Base-by-base conservation (phyloP, 1,140 invertebrate genomes). In the Calosoma granatense region DNA sequence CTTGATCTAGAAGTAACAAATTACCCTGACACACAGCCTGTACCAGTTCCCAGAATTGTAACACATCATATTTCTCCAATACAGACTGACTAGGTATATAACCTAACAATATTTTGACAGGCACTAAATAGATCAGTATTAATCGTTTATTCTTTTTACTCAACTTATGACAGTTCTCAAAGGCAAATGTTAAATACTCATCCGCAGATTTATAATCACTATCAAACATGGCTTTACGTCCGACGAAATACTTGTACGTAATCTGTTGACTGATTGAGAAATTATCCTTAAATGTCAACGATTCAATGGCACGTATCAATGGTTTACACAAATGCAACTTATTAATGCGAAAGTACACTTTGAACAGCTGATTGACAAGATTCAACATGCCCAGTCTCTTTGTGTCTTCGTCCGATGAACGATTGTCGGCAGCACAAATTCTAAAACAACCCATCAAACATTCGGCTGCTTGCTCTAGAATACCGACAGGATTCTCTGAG, bases 281-380 rank as follows among this genome's bases (percentile, higher is more conserved):
- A 56, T 84, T 82, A 51, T 96, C 90, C 72, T 93, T 95, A 51
- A 92, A 86, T 1, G 84, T 81, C 14, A 88, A 89, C 21, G 90
- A 90, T 62, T 98, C 94, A 62, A 98, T 97, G 1, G 95, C 94
- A 65, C 96, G 80, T 61, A 98, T 97, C 12, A 99, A 76, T 0
- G 96, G 95, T 74, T 94, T 98, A 70, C 95, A 97, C 22, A 99
- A 75, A 78, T 98, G 94, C 2, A 98, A 71, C 72, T 97, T 97
- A 70, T 98, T 98, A 30, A 97, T 97, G 61, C 87, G 82, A 69
- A 98, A 98, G 72, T 98, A 99, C 2, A 99, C 91, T 78, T 98
- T 98, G 56, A 98, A 90, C 11, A 99, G 76, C 71, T 99, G 95
- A 76, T 98, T 98, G 0, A 97, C 92, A 39, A 99, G 74, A 63